Evolutionary conservation across 2,888 invertebrate species (phyloP), one percentile per base, ranked within the genome.

Genomic region (Cheilosia impressa): DNA sequence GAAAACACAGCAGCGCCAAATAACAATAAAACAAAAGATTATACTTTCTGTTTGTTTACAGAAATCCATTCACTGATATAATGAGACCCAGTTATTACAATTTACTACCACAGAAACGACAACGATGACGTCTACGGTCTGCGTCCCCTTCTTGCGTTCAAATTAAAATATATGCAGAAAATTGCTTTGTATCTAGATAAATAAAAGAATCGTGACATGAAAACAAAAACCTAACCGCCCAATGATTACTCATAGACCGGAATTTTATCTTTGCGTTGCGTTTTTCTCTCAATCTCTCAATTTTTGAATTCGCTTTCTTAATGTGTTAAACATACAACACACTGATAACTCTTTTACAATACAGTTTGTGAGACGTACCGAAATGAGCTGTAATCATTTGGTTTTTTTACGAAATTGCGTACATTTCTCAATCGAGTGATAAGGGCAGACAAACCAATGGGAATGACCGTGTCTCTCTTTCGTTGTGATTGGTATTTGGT

Each of bases 191-290:
- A 71, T 81, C 63, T 85, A 76, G 68, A 85, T 81, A 71, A 31
- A 31, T 53, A 81, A 85, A 57, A 63, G 72, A 66, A 52, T 77
- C 76, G 80, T 77, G 85, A 85, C 77, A 80, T 17, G 66, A 80
- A 79, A 68, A 72, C 43, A 66, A 71, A 75, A 80, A 68, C 73
- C 58, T 71, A 80, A 58, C 63, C 71, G 77, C 31, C 71, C 43
- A 71, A 15, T 60, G 71, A 76, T 85, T 85, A 85, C 80, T 85
- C 85, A 85, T 85, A 85, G 81, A 81, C 81, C 76, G 85, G 81
- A 77, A 85, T 81, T 80, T 76, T 71, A 72, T 72, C 72, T 72
- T 66, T 57, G 45, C 65, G 57, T 72, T 65, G 52, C 27, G 57
- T 22, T 53, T 60, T 43, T 17, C 41, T 60, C 57, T 38, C 17